These are phyloP conservation scores for Dinomys branickii DNA, from an alignment of 2,113 vertebrate species.

Conservation along the genomic window DNA sequence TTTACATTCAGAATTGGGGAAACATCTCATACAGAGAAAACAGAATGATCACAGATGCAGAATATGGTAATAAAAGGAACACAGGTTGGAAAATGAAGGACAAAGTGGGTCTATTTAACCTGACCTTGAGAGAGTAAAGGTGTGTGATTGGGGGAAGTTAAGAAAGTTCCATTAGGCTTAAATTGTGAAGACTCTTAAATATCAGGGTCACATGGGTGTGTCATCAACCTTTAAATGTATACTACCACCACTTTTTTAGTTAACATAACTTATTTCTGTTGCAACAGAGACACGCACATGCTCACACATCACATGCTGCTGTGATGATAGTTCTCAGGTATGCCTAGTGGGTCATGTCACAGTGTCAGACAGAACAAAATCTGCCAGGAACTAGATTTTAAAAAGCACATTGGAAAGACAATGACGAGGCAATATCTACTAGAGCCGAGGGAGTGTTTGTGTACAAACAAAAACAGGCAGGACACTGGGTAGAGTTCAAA, in stretches of 20 bases:
- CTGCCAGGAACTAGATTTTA: background rate
- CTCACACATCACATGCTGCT: background rate
- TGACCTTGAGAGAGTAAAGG: background rate
- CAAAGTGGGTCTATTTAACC: background rate
- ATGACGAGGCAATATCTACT: background rate
- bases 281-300: background rate
- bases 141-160: background rate
- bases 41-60: background rate
- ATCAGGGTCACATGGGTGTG: background rate
- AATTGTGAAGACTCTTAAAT: background rate
- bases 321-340: background rate
- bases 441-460: background rate
- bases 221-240: background rate
- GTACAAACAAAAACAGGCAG: background rate
- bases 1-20: background rate
- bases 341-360: background rate
- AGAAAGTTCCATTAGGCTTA: background rate
- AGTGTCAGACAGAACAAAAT: background rate
- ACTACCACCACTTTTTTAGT: background rate
- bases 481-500: too few species aligned
- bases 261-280: background rate
- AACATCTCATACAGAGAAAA: background rate
- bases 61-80: background rate
- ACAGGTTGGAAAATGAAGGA: background rate
- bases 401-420: background rate